Evolutionary conservation across 2,797 vertebrate genomes (phyloP), one percentile per base, ranked within the genome.

Genomic region (Sebastes nivosus): DNA sequence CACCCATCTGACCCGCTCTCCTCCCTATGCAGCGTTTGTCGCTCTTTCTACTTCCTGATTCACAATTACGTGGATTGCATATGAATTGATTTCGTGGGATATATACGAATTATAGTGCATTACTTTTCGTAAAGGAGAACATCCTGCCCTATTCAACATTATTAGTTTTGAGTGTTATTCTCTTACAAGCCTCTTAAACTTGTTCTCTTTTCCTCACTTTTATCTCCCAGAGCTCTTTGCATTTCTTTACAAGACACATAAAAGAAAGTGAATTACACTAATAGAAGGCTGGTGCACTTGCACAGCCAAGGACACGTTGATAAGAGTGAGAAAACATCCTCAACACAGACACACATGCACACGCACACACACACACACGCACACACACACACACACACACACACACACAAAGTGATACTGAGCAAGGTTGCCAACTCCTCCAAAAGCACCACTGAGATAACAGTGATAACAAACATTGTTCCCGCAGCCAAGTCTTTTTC

Each of bases 401-500:
- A 77, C 20, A 58, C 58, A 61, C 85, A 89, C 90, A 89, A 86
- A 93, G 87, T 85, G 90, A 92, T 93, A 93, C 85, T 72, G 77
- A 89, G 87, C 87, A 81, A 87, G 85, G 92, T 88, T 95, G 93
- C 90, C 93, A 95, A 91, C 88, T 93, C 88, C 89, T 94, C 87
- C 88, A 88, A 93, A 93, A 93, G 92, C 92, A 93, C 93, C 91
- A 81, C 89, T 84, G 93, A 93, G 93, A 94, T 94, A 94, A 93
- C 91, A 80, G 88, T 79, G 93, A 94, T 94, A 94, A 93, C 89
- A 94, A 95, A 94, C 93, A 92, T 93, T 92, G 86, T 87, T 93
- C 38, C 87, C 55, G 78, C 87, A 88, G 93, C 93, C 94, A 94
- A 94, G 88, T 92, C 85, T 71, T 88, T 80, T 42, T 83, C 94